Evolutionary conservation across 2,888 invertebrate genomes (phyloP).

Genomic region (Terebella lapidaria): DNA sequence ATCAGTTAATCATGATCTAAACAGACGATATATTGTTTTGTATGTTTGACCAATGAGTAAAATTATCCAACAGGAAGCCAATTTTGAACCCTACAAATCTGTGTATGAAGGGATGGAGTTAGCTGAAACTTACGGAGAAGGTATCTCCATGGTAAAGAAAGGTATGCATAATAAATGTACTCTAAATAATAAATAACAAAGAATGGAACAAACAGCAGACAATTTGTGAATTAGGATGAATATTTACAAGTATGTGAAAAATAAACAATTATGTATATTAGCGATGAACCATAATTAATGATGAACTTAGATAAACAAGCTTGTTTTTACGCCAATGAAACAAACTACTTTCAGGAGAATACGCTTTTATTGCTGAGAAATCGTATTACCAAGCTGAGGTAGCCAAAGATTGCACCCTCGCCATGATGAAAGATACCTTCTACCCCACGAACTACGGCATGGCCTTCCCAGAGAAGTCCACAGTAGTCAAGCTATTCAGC

Average conservation of each 20-base stretch:
- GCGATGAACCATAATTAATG: too few species aligned
- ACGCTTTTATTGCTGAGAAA: conserved; percentile 30
- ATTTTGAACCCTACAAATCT: conserved; percentile 5
- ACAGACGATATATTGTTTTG: neutral
- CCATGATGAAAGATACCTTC: conserved; percentile 33
- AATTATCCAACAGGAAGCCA: conserved; percentile 4
- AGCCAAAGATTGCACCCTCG: conserved; percentile 33
- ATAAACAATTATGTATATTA: too few species aligned
- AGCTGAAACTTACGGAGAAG: neutral
- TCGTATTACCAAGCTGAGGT: conserved; percentile 29
- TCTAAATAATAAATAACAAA: too few species aligned
- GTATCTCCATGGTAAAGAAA: conserved; percentile 2
- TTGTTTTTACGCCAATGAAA: too few species aligned
- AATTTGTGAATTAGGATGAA: too few species aligned
- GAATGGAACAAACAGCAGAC: too few species aligned
- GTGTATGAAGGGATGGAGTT: neutral
- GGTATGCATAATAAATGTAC: too few species aligned
- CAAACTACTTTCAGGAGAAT: conserved; percentile 4
- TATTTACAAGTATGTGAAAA: too few species aligned
- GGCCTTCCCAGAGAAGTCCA: conserved; percentile 36
- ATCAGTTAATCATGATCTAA: too few species aligned
- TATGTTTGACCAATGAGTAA: neutral
- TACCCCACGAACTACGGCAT: conserved; percentile 35
- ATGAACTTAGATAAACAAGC: too few species aligned
- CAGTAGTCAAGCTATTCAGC: conserved; percentile 31